Percentiles rank a stretch among this genome's conserved stretches.
Conservation (phyloP, 2,113 vertebrate genomes). For the Mus musculus region GRCm39 chr19:22758501-22759000, state of each 20-base stretch:
- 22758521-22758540: neutral
- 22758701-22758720: neutral
- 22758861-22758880: neutral
- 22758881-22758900: neutral
- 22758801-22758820: too few relatives aligned
- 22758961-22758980: neutral
- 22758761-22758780: too few relatives aligned
- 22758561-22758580: neutral
- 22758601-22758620: neutral
- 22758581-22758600: neutral
- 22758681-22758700: neutral
- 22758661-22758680: neutral
- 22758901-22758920: neutral
- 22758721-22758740: neutral
- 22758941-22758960: neutral
- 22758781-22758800: too few relatives aligned
- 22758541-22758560: neutral
- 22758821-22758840: neutral
- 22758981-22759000: neutral
- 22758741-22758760: neutral
- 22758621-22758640: neutral
- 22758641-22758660: neutral
- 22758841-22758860: neutral
- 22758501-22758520: neutral
- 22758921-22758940: neutral